Base-by-base conservation (phyloP, 1,140 invertebrate species). In the Drosophila ercepeae region DNA sequence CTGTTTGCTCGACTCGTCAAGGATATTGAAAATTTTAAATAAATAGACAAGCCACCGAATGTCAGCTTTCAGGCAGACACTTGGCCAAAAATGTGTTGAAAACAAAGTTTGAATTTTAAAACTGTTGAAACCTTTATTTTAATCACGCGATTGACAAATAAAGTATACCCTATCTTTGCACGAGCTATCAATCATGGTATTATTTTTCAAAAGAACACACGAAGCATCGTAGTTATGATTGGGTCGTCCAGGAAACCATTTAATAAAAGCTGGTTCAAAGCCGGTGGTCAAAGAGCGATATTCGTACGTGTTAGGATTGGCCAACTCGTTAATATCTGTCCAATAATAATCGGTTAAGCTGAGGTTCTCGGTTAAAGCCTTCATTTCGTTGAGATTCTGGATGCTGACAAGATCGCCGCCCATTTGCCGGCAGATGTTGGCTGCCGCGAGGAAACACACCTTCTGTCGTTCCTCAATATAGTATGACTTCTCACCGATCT, bases 11-110 rank as follows among this genome's bases (percentile, higher is more conserved):
- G 46, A 23, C 59, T 39, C 68, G 65, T 71, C 55, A 58, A 60
- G 46, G 51, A 55, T 65, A 74, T 74, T 74, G 71, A 50, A 74
- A 74, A 74, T 64, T 32, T 74, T 44, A 74, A 74, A 74, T 64
- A 74, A 63, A 74, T 25, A 51, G 14, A 41, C 36, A 45, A 7
- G 48, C 46, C 49, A 18, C 16, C 9, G 39, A 64, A 42, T 32
- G 36, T 14, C 19, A 29, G 21, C 5, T 11, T 18, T 8, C n/a
- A n/a, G n/a, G n/a, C n/a, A 1, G 2, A n/a, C 21, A 64, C 60
- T 41, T 57, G 0, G 18, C 16, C 14, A 27, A 27, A 46, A 61
- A 53, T 8, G 16, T 25, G n/a, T 3, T n/a, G 2, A 7, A 9
- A 29, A 5, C n/a, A 23, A n/a, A 41, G 25, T 11, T n/a, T n/a